A percentile compares a stretch with the other conserved stretches of the same genome.
Conservation (phyloP, 2,797 vertebrate genomes). For the Borostomias antarcticus region DNA sequence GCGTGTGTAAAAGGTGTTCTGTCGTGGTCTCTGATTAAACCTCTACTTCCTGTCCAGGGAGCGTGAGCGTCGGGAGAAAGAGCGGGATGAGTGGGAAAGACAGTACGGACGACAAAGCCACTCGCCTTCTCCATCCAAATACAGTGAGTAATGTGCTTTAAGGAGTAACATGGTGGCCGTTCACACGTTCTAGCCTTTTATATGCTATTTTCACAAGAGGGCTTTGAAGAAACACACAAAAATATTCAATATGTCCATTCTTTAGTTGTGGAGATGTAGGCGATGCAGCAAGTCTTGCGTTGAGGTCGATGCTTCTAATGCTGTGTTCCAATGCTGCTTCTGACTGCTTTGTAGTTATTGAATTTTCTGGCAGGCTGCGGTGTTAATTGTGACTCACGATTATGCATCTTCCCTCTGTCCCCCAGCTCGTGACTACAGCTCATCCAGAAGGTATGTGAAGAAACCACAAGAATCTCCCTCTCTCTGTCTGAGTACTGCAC, state of each 20-base stretch:
- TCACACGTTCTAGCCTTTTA: too few relatives aligned
- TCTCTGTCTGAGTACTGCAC: constrained; percentile 25
- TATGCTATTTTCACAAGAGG: too few relatives aligned
- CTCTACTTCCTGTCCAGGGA: constrained; percentile 71
- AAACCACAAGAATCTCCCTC: constrained; percentile 40
- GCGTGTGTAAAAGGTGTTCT: constrained; percentile 24
- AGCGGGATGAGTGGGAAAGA: constrained; percentile 89
- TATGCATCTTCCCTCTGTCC: constrained; percentile 57
- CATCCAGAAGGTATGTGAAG: constrained; percentile 82
- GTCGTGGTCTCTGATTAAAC: constrained; percentile 41
- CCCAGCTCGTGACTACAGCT: constrained; percentile 87
- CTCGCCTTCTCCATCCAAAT: constrained; percentile 86
- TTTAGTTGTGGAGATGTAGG: too few relatives aligned
- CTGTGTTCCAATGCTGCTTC: background rate
- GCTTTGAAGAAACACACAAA: too few relatives aligned
- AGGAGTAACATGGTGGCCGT: too few relatives aligned
- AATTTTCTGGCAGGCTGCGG: constrained; percentile 36
- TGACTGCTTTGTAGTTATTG: constrained; percentile 37
- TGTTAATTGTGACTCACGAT: constrained; percentile 43
- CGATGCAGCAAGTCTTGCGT: too few relatives aligned
- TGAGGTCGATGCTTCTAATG: too few relatives aligned
- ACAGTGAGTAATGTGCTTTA: constrained; percentile 69
- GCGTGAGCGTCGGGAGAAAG: constrained; percentile 88
- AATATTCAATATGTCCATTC: too few relatives aligned
- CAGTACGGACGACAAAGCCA: constrained; percentile 89